Conservation (phyloP, 2,797 vertebrate genomes). For the Carcharodon carcharias region DNA sequence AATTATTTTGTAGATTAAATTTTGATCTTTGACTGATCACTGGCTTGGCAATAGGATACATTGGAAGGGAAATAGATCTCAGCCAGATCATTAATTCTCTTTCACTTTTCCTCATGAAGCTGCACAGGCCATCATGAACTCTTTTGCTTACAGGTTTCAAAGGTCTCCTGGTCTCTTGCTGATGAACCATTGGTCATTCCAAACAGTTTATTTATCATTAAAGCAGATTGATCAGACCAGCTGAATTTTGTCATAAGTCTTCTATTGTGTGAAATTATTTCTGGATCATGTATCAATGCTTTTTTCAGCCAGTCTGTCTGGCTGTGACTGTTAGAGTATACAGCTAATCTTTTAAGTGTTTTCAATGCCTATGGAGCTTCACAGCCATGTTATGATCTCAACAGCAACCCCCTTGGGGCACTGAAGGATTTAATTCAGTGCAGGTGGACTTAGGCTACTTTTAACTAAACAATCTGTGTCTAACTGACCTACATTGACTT, state of each 20-base stretch:
- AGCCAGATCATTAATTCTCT: not conserved
- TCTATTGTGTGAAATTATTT: conserved; percentile 10
- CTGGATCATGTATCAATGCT: not conserved
- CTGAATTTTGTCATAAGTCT: not conserved
- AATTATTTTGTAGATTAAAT: conserved; percentile 6
- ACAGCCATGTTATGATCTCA: not conserved
- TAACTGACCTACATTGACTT: not conserved
- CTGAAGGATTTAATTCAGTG: not conserved
- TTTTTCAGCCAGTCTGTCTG: not conserved
- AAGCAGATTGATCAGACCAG: not conserved
- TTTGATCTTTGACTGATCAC: conserved; percentile 24
- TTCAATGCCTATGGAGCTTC: not conserved
- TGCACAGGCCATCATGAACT: not conserved
- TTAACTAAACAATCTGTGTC: conserved; percentile 9
- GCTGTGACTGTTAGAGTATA: not conserved
- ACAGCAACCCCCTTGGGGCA: not conserved
- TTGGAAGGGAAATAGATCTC: not conserved
- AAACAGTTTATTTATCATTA: not conserved
- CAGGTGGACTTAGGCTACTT: not conserved
- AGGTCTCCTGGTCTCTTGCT: not conserved
- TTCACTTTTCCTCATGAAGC: not conserved
- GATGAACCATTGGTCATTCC: not conserved
- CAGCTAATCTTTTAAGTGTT: not conserved
- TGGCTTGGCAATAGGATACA: not conserved
- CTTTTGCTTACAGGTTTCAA: not conserved